Conservation (phyloP, 1,140 invertebrate genomes). For the Helicoverpa zea region DNA sequence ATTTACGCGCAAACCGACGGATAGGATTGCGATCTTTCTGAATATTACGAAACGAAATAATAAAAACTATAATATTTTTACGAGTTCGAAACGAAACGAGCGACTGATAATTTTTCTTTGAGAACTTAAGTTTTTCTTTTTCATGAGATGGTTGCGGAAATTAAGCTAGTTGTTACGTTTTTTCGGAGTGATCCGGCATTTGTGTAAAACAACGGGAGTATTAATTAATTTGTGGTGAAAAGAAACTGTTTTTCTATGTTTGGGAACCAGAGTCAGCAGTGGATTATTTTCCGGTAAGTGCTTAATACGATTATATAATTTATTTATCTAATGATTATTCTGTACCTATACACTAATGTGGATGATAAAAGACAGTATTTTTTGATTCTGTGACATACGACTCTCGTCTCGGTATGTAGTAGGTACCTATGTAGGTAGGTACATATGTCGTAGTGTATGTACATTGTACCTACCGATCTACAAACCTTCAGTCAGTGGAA, state of each 20-base stretch:
- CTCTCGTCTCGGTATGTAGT: too few relatives aligned
- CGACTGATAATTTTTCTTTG: not conserved
- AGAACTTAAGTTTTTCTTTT: not conserved
- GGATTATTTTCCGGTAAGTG: slow-evolving; percentile 21
- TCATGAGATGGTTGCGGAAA: not conserved
- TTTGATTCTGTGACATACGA: too few relatives aligned
- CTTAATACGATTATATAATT: not conserved
- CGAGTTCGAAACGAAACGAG: not conserved
- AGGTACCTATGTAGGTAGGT: too few relatives aligned
- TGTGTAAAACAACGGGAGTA: not conserved
- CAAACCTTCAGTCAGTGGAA: too few relatives aligned
- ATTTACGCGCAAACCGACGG: slow-evolving; percentile 3
- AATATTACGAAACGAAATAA: not conserved
- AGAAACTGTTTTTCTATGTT: not conserved
- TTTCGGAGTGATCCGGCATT: not conserved
- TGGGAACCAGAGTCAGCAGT: not conserved
- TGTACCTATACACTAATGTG: not conserved
- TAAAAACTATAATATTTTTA: not conserved
- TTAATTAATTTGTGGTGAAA: not conserved
- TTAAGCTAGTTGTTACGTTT: not conserved
- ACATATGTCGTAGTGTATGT: too few relatives aligned
- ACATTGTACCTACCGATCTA: too few relatives aligned
- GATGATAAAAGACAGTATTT: not conserved
- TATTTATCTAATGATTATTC: too few relatives aligned
- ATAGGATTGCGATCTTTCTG: not conserved